Percentiles rank a stretch among this genome's conserved stretches.
Conservation (phyloP, 2,888 invertebrate genomes). For the Sinodicranocentrus sp. region DNA sequence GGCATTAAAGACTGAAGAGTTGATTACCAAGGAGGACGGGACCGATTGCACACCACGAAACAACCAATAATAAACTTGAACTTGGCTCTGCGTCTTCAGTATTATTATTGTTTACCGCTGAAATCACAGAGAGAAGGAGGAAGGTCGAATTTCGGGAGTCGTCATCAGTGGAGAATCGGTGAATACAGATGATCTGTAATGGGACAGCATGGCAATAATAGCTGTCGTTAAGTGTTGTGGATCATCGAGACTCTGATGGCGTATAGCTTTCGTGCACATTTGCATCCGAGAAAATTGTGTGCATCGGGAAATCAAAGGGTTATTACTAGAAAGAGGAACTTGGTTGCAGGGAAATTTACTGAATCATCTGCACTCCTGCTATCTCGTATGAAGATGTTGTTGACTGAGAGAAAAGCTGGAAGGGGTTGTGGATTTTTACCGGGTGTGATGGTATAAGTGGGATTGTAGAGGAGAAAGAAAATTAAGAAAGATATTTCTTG, state of each 20-base stretch:
- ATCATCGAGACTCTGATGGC: constrained; percentile 1
- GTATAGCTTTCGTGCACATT: constrained; percentile 6
- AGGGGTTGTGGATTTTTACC: constrained; percentile 18
- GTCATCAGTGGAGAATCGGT: constrained; percentile 1
- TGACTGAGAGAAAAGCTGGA: not conserved
- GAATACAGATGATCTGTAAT: constrained; percentile 32
- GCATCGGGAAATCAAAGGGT: not conserved
- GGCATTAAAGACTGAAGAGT: constrained; percentile 28
- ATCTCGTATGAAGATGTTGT: not conserved
- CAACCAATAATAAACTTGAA: constrained; percentile 69
- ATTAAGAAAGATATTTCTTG: not conserved
- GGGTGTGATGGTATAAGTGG: not conserved
- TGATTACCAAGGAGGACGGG: constrained; percentile 35
- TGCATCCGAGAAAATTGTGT: constrained; percentile 14
- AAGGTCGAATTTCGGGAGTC: constrained; percentile 9
- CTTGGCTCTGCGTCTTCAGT: constrained; percentile 45
- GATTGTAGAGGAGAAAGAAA: constrained; percentile 7
- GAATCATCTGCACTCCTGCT: constrained; percentile 21
- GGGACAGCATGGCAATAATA: constrained; percentile 7
- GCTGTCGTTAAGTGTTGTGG: not conserved
- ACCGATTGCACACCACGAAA: not conserved
- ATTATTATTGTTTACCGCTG: constrained; percentile 11
- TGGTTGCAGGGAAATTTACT: constrained; percentile 3
- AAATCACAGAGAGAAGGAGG: not conserved
- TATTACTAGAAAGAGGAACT: constrained; percentile 8